These are phyloP conservation scores for Cantharis lateralis DNA, from an alignment of 2,888 invertebrate species.

Conservation along the genomic window DNA sequence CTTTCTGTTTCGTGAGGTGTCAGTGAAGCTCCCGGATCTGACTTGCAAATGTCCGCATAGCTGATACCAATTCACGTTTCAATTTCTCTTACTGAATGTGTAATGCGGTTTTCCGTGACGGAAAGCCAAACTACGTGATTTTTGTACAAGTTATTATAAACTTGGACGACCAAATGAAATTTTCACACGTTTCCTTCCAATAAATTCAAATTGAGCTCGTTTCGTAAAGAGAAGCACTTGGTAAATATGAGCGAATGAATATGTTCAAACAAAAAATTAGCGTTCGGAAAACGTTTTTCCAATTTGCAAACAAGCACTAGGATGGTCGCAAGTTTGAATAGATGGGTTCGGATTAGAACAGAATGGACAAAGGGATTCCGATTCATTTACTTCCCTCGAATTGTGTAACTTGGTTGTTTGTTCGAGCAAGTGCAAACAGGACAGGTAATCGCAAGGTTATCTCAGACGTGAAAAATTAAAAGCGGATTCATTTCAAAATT, in stretches of 20 bases:
- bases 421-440: constrained; percentile 41
- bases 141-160: constrained; percentile 16
- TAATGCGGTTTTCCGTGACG: constrained; percentile 39
- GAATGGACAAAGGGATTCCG: constrained; percentile 46
- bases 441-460: constrained; percentile 28
- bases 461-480: not conserved
- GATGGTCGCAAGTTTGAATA: constrained; percentile 35
- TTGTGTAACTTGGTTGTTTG: constrained; percentile 45
- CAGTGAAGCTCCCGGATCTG: constrained; percentile 40
- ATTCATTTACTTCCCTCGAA: constrained; percentile 47
- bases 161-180: not conserved
- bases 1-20: constrained; percentile 43
- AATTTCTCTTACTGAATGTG: constrained; percentile 47
- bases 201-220: not conserved
- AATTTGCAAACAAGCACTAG: constrained; percentile 29
- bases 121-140: constrained; percentile 31
- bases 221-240: not conserved
- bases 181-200: not conserved
- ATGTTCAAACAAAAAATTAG: not conserved
- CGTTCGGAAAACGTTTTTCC: constrained; percentile 5
- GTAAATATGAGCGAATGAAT: not conserved
- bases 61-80: constrained; percentile 46
- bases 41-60: constrained; percentile 44
- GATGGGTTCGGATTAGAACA: constrained; percentile 36
- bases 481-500: not conserved